Evolutionary conservation across 92 coral and sea anemone species (phyloP), one percentile per base, ranked within the genome.

Genomic region (Epizoanthus ramosus): DNA sequence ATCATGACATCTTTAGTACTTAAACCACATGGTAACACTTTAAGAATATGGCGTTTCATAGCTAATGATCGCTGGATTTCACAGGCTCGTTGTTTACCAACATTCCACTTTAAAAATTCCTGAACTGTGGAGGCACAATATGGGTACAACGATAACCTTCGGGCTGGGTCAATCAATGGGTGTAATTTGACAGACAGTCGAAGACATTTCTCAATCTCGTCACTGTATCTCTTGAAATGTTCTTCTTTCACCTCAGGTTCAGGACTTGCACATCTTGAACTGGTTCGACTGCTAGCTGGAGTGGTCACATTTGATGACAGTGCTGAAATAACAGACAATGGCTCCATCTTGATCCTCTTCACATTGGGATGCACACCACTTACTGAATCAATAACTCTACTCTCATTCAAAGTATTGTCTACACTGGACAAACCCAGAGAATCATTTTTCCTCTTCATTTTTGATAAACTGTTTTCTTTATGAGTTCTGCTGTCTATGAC

Each of bases 21-120:
- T 25, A 94, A 80, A 18, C 66, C 80, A 81, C 88, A 80, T 7
- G 87, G 86, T 37, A 56, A 22, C 25, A 85, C 58, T 21, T 63
- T 74, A 18, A 43, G 80, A 13, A 95, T 57, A 23, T 86, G 81
- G 3, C 83, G 71, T 43, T 82, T 89, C 57, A 97, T 74, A 65
- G 95, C 94, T 37, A 87, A 75, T 25, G 99, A 89, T 54, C 97
- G 92, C 79, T 97, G 99, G 91, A 97, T 88, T 85, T 97, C 99
- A 13, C 93, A 91, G 16, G 98, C 99, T 85, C 97, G 86, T 47
- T 91, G 90, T 79, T 97, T 97, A 0, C 93, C 95, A 23, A 90
- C 63, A 59, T 85, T 90, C 99, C 99, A 97, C 19, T 87, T 68
- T 53, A 83, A 74, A 74, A 85, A 94, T 79, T 97, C 91, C 41